phyloP scores from a whole-genome alignment of 2,113 vertebrate genomes.

The Paracyprichromis sp. region DNA sequence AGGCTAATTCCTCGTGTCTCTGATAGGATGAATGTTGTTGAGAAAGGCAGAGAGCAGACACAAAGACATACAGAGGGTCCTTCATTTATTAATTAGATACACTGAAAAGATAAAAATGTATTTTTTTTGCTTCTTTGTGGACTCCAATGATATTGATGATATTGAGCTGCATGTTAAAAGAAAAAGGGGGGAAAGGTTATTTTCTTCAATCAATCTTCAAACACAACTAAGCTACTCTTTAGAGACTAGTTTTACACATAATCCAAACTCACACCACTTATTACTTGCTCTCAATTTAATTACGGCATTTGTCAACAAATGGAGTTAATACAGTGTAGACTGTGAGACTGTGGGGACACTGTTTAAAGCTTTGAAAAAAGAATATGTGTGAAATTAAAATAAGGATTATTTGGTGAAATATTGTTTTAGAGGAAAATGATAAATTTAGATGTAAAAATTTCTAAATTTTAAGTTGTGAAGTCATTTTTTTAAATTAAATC shows the following conservation, averaged over 20 bases:
- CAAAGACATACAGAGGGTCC: not conserved
- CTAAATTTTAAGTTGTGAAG: not conserved
- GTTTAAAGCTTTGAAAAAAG: not conserved
- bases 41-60: not conserved
- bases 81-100: not conserved
- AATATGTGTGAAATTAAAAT: not conserved
- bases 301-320: not conserved
- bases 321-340: not conserved
- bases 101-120: not conserved
- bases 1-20: not conserved
- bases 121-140: not conserved
- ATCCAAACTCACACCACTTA: not conserved
- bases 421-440: not conserved
- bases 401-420: not conserved
- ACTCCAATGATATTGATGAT: not conserved
- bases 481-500: not conserved
- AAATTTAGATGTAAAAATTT: not conserved
- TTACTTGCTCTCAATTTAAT: not conserved
- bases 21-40: not conserved
- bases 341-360: accelerated
- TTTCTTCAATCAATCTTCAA: not conserved
- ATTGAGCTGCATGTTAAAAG: accelerated
- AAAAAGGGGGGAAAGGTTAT: not conserved
- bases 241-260: not conserved
- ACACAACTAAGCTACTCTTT: not conserved